A percentile compares a stretch with the other conserved stretches of the same genome.
phyloP scores from a whole-genome alignment of 2,113 vertebrate genomes.

The Grallaria varia region DNA sequence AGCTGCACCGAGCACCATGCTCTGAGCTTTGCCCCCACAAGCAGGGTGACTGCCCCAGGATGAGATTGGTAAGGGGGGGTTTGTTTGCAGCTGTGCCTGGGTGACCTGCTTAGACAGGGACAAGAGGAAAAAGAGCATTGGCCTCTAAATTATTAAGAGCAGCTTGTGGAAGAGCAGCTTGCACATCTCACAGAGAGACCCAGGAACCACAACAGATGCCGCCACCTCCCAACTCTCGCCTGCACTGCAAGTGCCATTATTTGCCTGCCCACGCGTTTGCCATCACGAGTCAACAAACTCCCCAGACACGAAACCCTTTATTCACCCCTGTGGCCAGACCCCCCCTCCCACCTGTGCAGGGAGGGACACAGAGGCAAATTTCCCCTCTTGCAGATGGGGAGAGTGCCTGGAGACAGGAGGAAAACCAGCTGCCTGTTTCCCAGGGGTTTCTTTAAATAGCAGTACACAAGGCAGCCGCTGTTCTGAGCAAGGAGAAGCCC shows the following conservation, averaged over 20 bases:
- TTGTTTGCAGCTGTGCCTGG: neutral
- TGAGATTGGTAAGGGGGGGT: fast-evolving
- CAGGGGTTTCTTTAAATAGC: neutral
- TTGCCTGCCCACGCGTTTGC: conserved; percentile 16
- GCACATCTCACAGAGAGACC: neutral
- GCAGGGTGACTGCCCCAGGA: fast-evolving
- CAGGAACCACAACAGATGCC: conserved; percentile 28
- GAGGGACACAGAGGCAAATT: neutral
- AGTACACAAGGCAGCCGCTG: neutral
- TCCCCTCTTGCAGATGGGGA: neutral
- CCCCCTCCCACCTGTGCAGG: neutral
- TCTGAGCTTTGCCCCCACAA: neutral
- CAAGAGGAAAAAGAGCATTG: neutral
- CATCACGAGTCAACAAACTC: neutral
- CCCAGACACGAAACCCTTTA: neutral
- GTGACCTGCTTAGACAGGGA: neutral
- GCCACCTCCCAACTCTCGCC: neutral
- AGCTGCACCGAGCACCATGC: fast-evolving
- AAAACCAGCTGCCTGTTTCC: neutral
- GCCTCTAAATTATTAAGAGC: conserved; percentile 1
- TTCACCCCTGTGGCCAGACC: neutral
- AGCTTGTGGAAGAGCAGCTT: neutral
- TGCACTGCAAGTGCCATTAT: conserved; percentile 7
- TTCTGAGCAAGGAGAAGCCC: neutral
- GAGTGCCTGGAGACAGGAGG: neutral